These are phyloP conservation scores for Eutrigla gurnardus DNA, from an alignment of 2,797 vertebrate genomes.

Conservation along the genomic window DNA sequence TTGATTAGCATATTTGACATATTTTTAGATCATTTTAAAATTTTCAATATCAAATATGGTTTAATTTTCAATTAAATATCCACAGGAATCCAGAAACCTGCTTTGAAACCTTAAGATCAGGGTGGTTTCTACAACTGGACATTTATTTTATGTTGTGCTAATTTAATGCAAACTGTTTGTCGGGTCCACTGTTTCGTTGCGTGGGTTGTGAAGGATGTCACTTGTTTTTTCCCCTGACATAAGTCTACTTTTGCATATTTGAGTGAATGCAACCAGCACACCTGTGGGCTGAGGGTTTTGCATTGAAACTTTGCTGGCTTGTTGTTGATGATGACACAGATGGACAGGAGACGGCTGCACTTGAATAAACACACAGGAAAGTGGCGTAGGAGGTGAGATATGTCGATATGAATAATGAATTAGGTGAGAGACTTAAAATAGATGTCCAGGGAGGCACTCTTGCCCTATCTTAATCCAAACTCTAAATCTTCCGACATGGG, in stretches of 20 bases:
- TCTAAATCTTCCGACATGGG: slow-evolving; percentile 49
- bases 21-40: not conserved
- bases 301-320: not conserved
- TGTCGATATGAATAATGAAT: slow-evolving; percentile 40
- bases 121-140: not conserved
- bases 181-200: not conserved
- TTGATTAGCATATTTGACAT: not conserved
- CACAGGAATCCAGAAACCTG: not conserved
- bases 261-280: not conserved
- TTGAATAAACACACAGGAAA: slow-evolving; percentile 17
- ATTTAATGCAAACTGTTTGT: not conserved
- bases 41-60: too few relatives aligned
- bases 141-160: not conserved
- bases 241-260: not conserved
- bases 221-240: not conserved
- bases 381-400: slow-evolving; percentile 39
- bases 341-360: slow-evolving; percentile 13
- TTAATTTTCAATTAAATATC: not conserved
- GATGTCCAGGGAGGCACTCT: slow-evolving; percentile 83
- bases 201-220: not conserved
- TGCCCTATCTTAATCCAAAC: slow-evolving; percentile 61
- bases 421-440: slow-evolving; percentile 72
- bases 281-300: not conserved
- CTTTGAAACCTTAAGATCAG: not conserved
- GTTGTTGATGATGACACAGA: not conserved